Evolutionary conservation across 2,888 invertebrate genomes (phyloP).

Genomic region (Oligia strigilis): DNA sequence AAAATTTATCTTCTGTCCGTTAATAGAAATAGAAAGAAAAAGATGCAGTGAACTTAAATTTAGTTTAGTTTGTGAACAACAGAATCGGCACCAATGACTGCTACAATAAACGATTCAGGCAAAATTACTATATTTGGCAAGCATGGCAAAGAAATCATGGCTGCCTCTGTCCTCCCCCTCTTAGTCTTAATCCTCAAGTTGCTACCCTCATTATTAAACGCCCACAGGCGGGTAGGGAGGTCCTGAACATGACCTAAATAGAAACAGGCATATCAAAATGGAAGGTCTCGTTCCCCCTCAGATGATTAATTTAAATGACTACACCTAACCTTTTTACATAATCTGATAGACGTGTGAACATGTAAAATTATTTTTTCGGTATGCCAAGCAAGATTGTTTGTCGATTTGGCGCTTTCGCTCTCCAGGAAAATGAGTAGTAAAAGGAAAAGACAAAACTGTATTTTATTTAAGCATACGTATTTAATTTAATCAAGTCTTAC

Average conservation of each 20-base stretch:
- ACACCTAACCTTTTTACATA: constrained; percentile 12
- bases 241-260: not conserved
- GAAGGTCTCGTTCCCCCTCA: not conserved
- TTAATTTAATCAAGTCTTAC: not conserved
- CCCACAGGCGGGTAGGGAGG: not conserved
- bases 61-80: no score
- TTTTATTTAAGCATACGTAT: not conserved
- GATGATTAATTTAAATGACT: constrained; percentile 33
- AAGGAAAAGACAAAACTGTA: constrained; percentile 7
- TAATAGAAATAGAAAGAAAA: no score
- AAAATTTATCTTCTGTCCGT: no score
- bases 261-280: not conserved
- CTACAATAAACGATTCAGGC: constrained; percentile 3
- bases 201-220: constrained; percentile 22
- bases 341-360: constrained; percentile 33
- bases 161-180: no score
- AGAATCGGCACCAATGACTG: no score
- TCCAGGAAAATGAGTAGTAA: constrained; percentile 26
- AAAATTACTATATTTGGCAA: constrained; percentile 30
- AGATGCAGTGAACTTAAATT: no score
- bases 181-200: constrained; percentile 3
- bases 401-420: not conserved
- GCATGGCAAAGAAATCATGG: not conserved
- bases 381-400: constrained; percentile 19
- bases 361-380: constrained; percentile 20